Percentiles rank a stretch among this genome's conserved stretches.
Evolutionary conservation across 30 jellyfish, hydroid and myxozoan genomes (phyloP).

Genomic region (Turritopsis rubra): DNA sequence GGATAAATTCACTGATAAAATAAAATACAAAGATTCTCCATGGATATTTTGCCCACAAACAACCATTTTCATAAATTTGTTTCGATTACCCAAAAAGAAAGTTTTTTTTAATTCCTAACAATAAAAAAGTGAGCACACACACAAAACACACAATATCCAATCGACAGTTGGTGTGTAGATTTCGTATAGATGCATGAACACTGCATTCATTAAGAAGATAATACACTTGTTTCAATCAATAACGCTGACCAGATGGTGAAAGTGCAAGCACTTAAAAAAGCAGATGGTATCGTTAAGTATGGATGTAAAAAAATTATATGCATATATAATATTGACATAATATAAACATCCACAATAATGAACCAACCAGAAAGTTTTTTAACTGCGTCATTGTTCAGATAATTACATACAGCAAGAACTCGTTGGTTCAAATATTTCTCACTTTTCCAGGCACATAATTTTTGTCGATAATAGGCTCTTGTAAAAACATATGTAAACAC

Average conservation of each 20-base stretch:
- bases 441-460: slow-evolving; percentile 95
- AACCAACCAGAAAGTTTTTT: neutral
- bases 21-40: neutral
- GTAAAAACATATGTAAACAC: slow-evolving; percentile 86
- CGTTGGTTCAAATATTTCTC: slow-evolving; percentile 39
- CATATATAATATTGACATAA: neutral
- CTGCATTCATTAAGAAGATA: no score
- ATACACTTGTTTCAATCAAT: neutral
- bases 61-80: neutral
- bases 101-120: neutral
- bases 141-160: no score
- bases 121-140: neutral
- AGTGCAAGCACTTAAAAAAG: no score
- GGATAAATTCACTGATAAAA: neutral
- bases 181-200: no score
- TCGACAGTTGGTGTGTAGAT: no score
- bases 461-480: slow-evolving; percentile 85
- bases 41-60: neutral
- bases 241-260: neutral
- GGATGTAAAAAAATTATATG: neutral
- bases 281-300: neutral
- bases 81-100: neutral
- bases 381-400: neutral
- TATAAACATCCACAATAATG: neutral
- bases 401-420: neutral